Evolutionary conservation across 2,797 vertebrate genomes (phyloP), one percentile per base, ranked within the genome.

Genomic region (Diglossa cyanea): DNA sequence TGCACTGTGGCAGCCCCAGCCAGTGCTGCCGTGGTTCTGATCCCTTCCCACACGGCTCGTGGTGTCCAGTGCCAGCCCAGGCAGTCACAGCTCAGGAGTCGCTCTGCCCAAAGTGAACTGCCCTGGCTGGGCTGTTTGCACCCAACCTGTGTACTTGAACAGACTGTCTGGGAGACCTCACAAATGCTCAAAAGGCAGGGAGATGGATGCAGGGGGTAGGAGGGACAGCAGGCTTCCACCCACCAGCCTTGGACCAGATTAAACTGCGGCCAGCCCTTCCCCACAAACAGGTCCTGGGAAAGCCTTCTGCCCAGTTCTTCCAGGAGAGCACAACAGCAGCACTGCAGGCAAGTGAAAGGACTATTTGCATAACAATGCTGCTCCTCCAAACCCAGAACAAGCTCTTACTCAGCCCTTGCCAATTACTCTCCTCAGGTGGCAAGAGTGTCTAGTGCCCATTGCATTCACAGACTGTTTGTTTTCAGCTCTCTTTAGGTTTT

Each of bases 351-450:
- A 95, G 89, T 84, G 83, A 68, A 86, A 20, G 35, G 81, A 83
- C 50, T 60, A 96, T 97, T 97, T 97, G 73, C 97, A 97, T 97
- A 87, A 98, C 89, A 97, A 97, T 92, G 20, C 26, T 40, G 65
- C 57, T 74, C 83, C 88, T 94, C 91, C 91, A 95, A 96, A 87
- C 54, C 54, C 91, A 79, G 93, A 95, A 95, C 88, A 93, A 95
- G 87, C 63, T 67, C 71, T 85, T 23, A 67, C 84, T 94, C 85
- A 89, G 88, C 63, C 88, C 48, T 42, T 54, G 88, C 94, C 96
- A 94, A 91, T 88, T 94, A 67, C 76, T 92, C 93, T 72, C 94
- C 91, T 90, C 91, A 97, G 95, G 97, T 97, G 96, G 94, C 75
- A 89, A 88, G 55, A 94, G 31, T 15, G 63, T 71, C 84, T 62